Percentiles rank a stretch among this genome's conserved stretches.
These are phyloP conservation scores for Lacerta viridis DNA, from an alignment of 2,797 vertebrate genomes.

Conservation along the genomic window DNA sequence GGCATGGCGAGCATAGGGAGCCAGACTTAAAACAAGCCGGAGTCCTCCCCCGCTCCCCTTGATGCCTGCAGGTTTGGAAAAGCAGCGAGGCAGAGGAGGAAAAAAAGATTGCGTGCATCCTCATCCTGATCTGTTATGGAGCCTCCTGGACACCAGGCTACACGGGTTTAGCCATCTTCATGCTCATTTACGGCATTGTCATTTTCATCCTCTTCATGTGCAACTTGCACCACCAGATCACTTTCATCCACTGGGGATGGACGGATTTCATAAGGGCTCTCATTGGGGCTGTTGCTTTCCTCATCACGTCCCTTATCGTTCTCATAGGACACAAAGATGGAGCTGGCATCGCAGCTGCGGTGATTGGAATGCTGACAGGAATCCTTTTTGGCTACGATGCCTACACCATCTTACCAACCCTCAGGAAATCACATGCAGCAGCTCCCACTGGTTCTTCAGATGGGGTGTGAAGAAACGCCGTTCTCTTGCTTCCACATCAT, in stretches of 20 bases:
- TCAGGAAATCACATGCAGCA: slow-evolving; percentile 66
- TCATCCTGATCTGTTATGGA: slow-evolving; percentile 88
- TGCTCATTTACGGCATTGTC: slow-evolving; percentile 82
- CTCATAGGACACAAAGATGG: slow-evolving; percentile 55
- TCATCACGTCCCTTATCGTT: slow-evolving; percentile 76
- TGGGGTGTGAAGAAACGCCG: neutral
- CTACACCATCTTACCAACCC: slow-evolving; percentile 69
- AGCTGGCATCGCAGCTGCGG: slow-evolving; percentile 68
- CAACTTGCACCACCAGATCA: slow-evolving; percentile 84
- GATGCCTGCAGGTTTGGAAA: neutral
- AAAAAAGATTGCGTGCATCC: slow-evolving; percentile 82
- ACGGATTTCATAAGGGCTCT: slow-evolving; percentile 80
- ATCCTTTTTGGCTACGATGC: slow-evolving; percentile 78
- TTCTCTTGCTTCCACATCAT: neutral
- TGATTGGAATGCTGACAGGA: slow-evolving; percentile 68
- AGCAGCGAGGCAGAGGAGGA: neutral
- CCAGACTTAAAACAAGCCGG: too few species aligned
- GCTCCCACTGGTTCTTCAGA: slow-evolving; percentile 65
- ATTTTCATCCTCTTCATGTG: slow-evolving; percentile 86
- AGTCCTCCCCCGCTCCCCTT: too few species aligned
- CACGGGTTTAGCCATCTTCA: slow-evolving; percentile 79
- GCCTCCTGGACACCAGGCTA: slow-evolving; percentile 75
- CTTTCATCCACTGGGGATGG: slow-evolving; percentile 88
- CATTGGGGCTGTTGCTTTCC: slow-evolving; percentile 62
- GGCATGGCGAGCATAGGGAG: too few species aligned